Conservation (phyloP, 2,888 invertebrate genomes). For the Stenodema calcarata region DNA sequence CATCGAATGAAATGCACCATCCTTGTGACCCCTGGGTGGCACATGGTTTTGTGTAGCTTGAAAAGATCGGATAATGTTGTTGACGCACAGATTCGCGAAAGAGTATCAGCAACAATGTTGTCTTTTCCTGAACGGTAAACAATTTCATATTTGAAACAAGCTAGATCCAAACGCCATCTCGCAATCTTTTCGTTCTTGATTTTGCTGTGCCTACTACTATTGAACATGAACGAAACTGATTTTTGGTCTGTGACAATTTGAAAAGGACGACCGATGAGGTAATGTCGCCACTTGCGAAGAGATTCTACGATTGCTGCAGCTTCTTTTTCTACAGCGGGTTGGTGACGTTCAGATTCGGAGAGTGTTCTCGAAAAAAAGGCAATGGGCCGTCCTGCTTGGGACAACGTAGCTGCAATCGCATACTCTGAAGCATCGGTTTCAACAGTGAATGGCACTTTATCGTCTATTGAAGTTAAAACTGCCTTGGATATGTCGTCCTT, state of each 20-base stretch:
- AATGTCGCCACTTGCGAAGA: conserved; percentile 1
- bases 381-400: neutral
- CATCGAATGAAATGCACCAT: neutral
- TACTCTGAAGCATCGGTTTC: too few relatives aligned
- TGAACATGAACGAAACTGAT: neutral
- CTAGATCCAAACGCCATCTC: neutral
- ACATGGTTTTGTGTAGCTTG: neutral
- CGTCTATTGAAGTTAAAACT: neutral
- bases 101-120: neutral
- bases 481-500: neutral
- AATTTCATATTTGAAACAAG: neutral
- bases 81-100: neutral
- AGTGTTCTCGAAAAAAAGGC: neutral
- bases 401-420: too few relatives aligned
- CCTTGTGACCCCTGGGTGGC: neutral
- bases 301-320: neutral
- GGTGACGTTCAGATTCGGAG: neutral
- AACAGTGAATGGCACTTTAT: neutral
- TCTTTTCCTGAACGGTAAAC: neutral
- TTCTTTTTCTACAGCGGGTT: neutral
- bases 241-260: neutral
- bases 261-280: neutral
- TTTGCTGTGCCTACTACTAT: neutral
- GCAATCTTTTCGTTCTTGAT: neutral
- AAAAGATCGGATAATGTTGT: neutral